Evolutionary conservation across 2,113 vertebrate genomes (phyloP).

Genomic region (Rhinoptilus africanus): DNA sequence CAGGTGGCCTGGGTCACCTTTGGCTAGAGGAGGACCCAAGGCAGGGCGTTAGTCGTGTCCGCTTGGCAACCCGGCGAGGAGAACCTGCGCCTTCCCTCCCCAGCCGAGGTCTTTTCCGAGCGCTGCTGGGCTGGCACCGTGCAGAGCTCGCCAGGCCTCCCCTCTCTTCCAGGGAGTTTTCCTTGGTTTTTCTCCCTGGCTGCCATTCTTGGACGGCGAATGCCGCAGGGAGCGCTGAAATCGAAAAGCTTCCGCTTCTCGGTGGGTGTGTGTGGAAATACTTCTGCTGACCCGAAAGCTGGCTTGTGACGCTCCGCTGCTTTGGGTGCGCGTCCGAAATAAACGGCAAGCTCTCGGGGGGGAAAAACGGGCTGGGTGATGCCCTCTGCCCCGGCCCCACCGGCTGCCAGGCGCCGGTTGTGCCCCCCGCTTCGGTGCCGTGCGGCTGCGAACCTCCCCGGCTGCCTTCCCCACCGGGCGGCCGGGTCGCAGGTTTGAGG

Average conservation of each 20-base stretch:
- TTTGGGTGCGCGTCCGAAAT: not conserved
- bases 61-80: not conserved
- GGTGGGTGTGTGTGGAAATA: not conserved
- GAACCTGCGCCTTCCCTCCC: not conserved
- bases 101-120: not conserved
- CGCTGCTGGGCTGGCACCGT: not conserved
- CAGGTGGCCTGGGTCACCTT: not conserved
- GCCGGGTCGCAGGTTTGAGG: not conserved
- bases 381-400: fast-evolving
- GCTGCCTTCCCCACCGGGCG: not conserved
- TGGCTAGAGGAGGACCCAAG: not conserved
- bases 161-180: not conserved
- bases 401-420: fast-evolving
- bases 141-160: not conserved
- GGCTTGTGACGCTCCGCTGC: not conserved
- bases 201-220: not conserved
- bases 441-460: fast-evolving
- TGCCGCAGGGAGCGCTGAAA: not conserved
- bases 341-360: not conserved
- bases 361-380: not conserved
- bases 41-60: not conserved
- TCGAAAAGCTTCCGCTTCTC: not conserved
- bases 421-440: not conserved
- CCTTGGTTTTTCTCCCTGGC: not conserved
- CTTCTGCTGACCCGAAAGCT: not conserved